Conservation (phyloP, 2,888 invertebrate genomes). For the Drosophila anomalipes region DNA sequence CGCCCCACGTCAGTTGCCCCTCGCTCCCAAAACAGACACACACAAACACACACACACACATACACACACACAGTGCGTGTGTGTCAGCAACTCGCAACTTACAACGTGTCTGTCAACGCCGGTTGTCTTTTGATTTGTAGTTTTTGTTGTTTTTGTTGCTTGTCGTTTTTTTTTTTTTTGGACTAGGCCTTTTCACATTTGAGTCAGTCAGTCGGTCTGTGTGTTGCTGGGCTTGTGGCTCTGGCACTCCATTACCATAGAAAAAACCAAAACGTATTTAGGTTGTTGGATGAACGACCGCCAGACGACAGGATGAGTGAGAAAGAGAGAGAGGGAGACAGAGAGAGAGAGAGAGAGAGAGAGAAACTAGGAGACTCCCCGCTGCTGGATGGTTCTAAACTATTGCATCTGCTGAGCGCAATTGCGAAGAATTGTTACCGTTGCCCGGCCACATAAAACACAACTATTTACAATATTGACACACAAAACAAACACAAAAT, state of each 20-base stretch:
- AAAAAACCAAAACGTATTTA: slow-evolving; percentile 59
- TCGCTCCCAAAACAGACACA: neutral
- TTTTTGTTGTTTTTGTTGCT: slow-evolving; percentile 9
- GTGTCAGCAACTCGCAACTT: slow-evolving; percentile 36
- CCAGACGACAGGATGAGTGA: slow-evolving; percentile 36
- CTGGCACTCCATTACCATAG: slow-evolving; percentile 63
- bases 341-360: neutral
- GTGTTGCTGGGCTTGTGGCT: slow-evolving; percentile 31
- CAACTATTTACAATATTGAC: neutral
- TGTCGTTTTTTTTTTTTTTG: slow-evolving; percentile 38
- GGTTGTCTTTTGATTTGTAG: slow-evolving; percentile 45
- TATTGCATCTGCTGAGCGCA: slow-evolving; percentile 32
- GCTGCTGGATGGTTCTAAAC: slow-evolving; percentile 21
- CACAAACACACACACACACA: neutral
- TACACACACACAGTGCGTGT: slow-evolving; percentile 1
- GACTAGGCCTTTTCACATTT: slow-evolving; percentile 54
- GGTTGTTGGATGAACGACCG: slow-evolving; percentile 75
- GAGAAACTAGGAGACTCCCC: neutral
- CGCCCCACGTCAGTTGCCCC: slow-evolving; percentile 16
- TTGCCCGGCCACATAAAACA: slow-evolving; percentile 10
- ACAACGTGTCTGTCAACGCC: slow-evolving; percentile 52
- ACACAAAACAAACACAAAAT: neutral
- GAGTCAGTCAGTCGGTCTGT: slow-evolving; percentile 47
- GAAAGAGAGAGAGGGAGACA: neutral
- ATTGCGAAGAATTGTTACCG: slow-evolving; percentile 6